Base-by-base conservation (phyloP, 2,797 vertebrate genomes). In the Leptodactylus fallax region DNA sequence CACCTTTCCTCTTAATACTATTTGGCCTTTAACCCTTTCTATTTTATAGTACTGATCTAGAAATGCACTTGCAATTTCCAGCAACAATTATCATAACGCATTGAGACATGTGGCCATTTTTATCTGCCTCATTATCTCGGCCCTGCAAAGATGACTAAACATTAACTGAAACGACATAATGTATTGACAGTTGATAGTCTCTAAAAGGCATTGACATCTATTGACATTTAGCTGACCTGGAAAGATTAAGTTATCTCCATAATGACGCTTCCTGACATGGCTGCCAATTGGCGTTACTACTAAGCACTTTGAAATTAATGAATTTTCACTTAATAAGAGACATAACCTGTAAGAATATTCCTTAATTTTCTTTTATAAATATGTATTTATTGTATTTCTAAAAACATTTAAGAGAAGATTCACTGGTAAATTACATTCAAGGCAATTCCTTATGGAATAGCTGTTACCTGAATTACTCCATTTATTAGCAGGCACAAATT, bases 171-270 rank as follows among this genome's bases (percentile, higher is more conserved):
- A 67, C n/a, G 6, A 25, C 69, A 67, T 85, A 86, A 83, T 86
- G 36, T 83, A 79, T 86, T 86, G 85, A 82, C 84, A 83, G 85
- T 86, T 86, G 85, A 82, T 79, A 83, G 85, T 82, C 80, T 25
- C 69, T 79, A 83, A 86, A 83, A 78, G 63, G 69, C 45, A 79
- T 71, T 82, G 88, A 86, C 61, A 83, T 60, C 79, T 83, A 83
- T 83, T 86, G 80, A 86, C 85, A 89, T 88, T 81, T 88, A 27
- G 77, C 58, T 81, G 87, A 77, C 83, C 83, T 87, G 56, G 67
- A 83, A 78, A 89, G 79, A 63, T 78, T 56, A 83, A 79, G 60
- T 81, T 82, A 83, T 82, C 47, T 86, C 61, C 51, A 58, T 89
- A 86, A 86, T 82, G 71, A 60, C 71, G 53, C 21, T 36, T 77